These are phyloP conservation scores for Drosophila arizonae DNA, from an alignment of 1,140 invertebrate genomes.

Conservation along the genomic window DNA sequence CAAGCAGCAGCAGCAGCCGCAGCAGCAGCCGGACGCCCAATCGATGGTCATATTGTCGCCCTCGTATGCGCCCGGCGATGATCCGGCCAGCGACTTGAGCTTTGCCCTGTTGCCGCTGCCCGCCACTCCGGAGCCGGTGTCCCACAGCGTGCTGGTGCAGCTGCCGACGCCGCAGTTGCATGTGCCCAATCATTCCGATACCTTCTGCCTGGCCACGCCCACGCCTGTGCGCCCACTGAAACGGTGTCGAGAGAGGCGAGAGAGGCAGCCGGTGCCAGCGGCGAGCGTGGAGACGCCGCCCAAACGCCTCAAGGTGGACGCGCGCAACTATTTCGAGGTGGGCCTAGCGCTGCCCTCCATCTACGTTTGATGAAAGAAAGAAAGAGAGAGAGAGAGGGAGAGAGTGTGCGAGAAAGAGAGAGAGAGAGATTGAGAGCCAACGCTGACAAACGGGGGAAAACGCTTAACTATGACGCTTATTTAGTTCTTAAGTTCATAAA, in stretches of 20 bases:
- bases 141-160: constrained; percentile 41
- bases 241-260: constrained; percentile 17
- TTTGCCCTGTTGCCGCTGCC: constrained; percentile 47
- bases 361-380: constrained; percentile 49
- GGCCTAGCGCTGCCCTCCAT: constrained; percentile 77
- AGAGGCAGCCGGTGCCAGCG: constrained; percentile 9
- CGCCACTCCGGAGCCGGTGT: constrained; percentile 48
- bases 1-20: constrained; percentile 54
- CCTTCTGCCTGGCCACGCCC: constrained; percentile 68
- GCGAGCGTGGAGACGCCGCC: constrained; percentile 49
- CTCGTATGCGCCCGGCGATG: constrained; percentile 77
- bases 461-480: constrained; percentile 80
- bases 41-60: constrained; percentile 62
- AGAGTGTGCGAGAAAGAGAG: not conserved
- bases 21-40: constrained; percentile 42
- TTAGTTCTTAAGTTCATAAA: constrained; percentile 68
- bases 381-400: not conserved
- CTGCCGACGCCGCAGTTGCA: constrained; percentile 45
- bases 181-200: constrained; percentile 25
- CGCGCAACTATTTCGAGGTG: constrained; percentile 76
- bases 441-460: constrained; percentile 82
- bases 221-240: constrained; percentile 58
- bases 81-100: constrained; percentile 78
- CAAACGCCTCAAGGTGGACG: constrained; percentile 71
- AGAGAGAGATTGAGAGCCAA: constrained; percentile 24